Evolutionary conservation across 2,113 vertebrate genomes (phyloP).

Genomic region (Platysteira castanea): DNA sequence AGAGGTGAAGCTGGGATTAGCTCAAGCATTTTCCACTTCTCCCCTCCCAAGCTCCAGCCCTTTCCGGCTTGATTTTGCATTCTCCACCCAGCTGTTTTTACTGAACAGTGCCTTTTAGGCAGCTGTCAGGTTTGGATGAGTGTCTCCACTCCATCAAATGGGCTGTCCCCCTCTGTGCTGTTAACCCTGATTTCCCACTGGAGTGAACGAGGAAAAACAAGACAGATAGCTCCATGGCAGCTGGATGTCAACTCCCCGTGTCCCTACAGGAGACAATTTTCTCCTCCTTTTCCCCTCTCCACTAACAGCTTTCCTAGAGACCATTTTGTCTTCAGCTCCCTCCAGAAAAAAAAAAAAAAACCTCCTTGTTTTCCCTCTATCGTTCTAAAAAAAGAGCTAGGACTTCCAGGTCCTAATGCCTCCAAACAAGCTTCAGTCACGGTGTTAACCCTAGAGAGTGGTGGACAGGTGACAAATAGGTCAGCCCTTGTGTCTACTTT

Average conservation of each 20-base stretch:
- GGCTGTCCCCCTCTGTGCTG: neutral
- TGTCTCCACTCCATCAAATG: neutral
- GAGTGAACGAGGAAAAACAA: neutral
- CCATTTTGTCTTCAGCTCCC: neutral
- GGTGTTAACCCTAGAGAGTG: neutral
- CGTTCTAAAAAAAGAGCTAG: neutral
- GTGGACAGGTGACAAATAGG: neutral
- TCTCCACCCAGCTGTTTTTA: neutral
- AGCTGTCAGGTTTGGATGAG: slow-evolving; percentile 49
- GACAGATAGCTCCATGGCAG: neutral
- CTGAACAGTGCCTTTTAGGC: neutral
- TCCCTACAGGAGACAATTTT: neutral
- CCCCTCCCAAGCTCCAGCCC: neutral
- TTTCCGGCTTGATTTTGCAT: neutral
- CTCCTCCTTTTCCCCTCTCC: neutral
- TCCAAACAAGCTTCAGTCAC: neutral
- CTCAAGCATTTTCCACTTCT: neutral
- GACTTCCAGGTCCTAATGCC: neutral
- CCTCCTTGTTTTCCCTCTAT: neutral
- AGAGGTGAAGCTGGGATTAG: neutral
- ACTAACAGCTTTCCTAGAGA: neutral
- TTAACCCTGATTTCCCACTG: slow-evolving; percentile 44
- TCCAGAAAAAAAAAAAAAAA: neutral
- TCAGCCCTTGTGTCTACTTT: neutral
- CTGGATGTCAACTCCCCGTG: neutral